Conservation (phyloP, 1,140 invertebrate genomes). For the Hycleus cichorii region DNA sequence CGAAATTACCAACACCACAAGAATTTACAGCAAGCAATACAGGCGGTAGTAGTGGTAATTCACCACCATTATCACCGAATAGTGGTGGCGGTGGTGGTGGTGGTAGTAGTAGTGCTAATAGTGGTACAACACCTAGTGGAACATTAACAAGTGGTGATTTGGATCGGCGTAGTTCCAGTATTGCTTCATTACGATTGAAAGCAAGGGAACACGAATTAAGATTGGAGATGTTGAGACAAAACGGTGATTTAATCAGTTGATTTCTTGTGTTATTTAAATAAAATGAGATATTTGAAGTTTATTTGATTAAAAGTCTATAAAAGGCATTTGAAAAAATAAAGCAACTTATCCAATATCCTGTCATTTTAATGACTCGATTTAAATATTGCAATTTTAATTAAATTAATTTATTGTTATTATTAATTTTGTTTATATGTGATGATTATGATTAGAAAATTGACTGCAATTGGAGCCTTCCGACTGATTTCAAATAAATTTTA, state of each 20-base stretch:
- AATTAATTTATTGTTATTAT: too few relatives aligned
- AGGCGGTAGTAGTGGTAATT: constrained; percentile 16
- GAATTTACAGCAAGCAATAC: constrained; percentile 43
- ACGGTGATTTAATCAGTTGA: constrained; percentile 69
- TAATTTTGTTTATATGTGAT: too few relatives aligned
- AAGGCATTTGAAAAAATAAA: too few relatives aligned
- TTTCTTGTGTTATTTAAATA: not conserved
- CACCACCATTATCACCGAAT: constrained; percentile 47
- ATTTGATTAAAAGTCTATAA: too few relatives aligned
- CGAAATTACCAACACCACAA: constrained; percentile 42
- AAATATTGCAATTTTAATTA: too few relatives aligned
- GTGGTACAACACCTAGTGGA: not conserved
- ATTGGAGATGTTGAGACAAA: constrained; percentile 74
- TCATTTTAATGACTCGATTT: too few relatives aligned
- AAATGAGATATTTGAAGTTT: too few relatives aligned
- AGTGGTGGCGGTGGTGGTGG: constrained; percentile 25
- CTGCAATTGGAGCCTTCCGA: too few relatives aligned
- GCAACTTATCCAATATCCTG: too few relatives aligned
- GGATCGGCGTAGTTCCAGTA: constrained; percentile 80
- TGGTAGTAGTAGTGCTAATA: constrained; percentile 24
- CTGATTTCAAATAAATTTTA: too few relatives aligned
- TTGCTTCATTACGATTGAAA: constrained; percentile 81
- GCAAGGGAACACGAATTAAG: constrained; percentile 87
- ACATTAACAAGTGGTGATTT: constrained; percentile 43
- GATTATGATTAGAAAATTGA: too few relatives aligned